Evolutionary conservation across 2,797 vertebrate species (phyloP).

Genomic region (Agapornis canus): DNA sequence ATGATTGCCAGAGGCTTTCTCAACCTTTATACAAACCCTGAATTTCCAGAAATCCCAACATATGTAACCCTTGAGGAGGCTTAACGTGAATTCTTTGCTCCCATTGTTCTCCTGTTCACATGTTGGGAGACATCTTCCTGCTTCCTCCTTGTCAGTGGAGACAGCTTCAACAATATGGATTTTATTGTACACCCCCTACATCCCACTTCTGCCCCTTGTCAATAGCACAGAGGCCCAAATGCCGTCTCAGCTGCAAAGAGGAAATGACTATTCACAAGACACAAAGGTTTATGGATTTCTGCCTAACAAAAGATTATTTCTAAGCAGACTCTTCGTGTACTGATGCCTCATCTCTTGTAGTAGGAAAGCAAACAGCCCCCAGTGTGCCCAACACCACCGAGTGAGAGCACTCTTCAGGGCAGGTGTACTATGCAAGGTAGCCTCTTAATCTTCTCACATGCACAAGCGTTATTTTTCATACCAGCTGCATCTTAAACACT

Average conservation of each 20-base stretch:
- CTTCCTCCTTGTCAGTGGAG: conserved; percentile 41
- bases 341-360: neutral
- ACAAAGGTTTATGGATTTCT: conserved; percentile 71
- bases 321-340: neutral
- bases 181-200: conserved; percentile 63
- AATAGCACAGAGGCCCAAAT: conserved; percentile 53
- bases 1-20: neutral
- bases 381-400: neutral
- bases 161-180: conserved; percentile 72
- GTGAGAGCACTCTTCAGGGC: conserved; percentile 9
- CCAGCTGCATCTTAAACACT: conserved; percentile 79
- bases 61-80: neutral
- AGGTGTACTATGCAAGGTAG: conserved; percentile 59
- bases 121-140: conserved; percentile 17
- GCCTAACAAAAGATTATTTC: conserved; percentile 71
- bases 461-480: conserved; percentile 68
- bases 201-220: conserved; percentile 65
- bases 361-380: conserved; percentile 6
- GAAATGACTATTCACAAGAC: conserved; percentile 69
- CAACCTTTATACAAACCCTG: neutral
- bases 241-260: conserved; percentile 51
- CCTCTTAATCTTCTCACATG: conserved; percentile 40
- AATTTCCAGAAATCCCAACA: neutral
- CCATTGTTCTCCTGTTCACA: neutral
- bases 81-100: neutral